Evolutionary conservation across 2,797 vertebrate species (phyloP), one percentile per base, ranked within the genome.

Genomic region (Oryzias dopingdopingensis): DNA sequence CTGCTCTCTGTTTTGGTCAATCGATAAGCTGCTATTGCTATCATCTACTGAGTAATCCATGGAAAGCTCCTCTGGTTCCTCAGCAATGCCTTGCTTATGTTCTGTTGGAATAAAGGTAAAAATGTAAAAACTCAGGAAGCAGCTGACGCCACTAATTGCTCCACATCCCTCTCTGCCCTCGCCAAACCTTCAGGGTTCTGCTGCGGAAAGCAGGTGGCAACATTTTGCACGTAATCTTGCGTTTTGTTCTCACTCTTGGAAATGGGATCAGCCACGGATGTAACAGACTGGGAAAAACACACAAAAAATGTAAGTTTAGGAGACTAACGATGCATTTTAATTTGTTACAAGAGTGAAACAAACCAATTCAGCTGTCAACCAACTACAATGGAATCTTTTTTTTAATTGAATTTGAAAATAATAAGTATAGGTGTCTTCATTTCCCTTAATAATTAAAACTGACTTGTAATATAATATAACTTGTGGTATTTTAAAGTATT

Each of bases 161-260:
- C 29, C 18, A 26, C n/a, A 17, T 40, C 12, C 18, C 20, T 42
- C 5, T 37, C 32, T 2, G 10, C 10, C 32, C 10, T 37, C 32
- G 32, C 51, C 64, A 68, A 54, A 86, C 88, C 81, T 59, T 71
- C 55, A 42, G 26, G 24, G 40, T 2, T 47, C 67, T 73, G 60
- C 55, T 59, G 62, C 48, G 60, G 73, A 48, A 45, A 57, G 46
- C 49, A 52, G 49, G 58, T 37, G 40, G 43, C 52, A 47, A 60
- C 45, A 0, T 82, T 78, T 49, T 75, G 77, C 26, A 69, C 65
- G 49, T 32, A 67, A 45, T 68, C 54, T 51, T 88, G 80, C 32
- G 81, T 73, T 80, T 87, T 90, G 32, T 88, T 56, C 8, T 74
- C 41, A 26, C 59, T 54, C 32, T 70, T 6, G 49, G 74, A 59